Evolutionary conservation across 1,140 invertebrate species (phyloP), one percentile per base, ranked within the genome.

Genomic region (Neodiprion virginianus): DNA sequence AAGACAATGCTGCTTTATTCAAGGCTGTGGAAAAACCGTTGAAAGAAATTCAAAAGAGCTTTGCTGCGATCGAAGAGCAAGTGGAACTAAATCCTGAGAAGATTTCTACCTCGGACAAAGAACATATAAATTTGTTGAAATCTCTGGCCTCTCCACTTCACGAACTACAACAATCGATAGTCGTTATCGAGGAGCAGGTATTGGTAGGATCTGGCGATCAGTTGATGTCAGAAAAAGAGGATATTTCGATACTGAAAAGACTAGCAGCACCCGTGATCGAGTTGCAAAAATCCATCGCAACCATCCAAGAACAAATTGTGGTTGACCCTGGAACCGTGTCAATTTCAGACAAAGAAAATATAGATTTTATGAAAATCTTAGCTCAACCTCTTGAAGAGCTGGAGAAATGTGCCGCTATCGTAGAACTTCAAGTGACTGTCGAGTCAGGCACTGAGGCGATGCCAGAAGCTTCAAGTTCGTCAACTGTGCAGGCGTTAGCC

Each of bases 1-100:
- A 49, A 9, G 53, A 61, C n/a, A 61, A 61, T 61, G 40, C 40
- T 0, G 74, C 72, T 8, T 28, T 61, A 66, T 78, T 9, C 71
- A 74, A 1, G 77, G 78, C 61, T 72, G 74, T 94, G 72, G 88
- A 90, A 21, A 88, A 91, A 66, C 89, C 92, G 23, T 88, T 93
- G 68, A 90, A 92, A 79, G 87, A 89, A 47, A 81, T 94, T 10
- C 90, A 93, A 80, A 90, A 92, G 83, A 90, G 90, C 73, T 83
- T 94, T 40, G 72, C 75, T 79, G 67, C 88, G 86, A 74, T 76
- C 89, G 7, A 81, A 87, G 67, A 88, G 75, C 84, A 88, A 48
- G 84, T 86, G 75, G 84, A 85, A 1, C 82, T 89, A 8, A 82
- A 84, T 72, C 84, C 88, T 48, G 79, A 86, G 11, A 83, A 80